A percentile compares a stretch with the other conserved stretches of the same genome.
Evolutionary conservation across 1,140 invertebrate genomes (phyloP).

Genomic region (Cryptotermes secundus): DNA sequence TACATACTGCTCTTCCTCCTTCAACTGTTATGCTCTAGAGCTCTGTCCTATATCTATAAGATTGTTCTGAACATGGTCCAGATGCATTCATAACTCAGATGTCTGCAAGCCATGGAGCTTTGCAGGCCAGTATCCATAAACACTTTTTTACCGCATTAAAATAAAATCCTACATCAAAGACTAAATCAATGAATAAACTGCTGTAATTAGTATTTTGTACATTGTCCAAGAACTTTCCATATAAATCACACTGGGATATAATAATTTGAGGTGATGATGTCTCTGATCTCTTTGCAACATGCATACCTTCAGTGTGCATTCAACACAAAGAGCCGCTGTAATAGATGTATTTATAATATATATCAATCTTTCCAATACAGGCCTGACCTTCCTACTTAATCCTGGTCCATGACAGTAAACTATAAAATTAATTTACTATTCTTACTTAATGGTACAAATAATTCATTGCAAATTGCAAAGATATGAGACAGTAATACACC

Average conservation of each 20-base stretch:
- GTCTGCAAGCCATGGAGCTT: neutral
- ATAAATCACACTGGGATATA: neutral
- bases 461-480: neutral
- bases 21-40: neutral
- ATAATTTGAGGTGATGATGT: neutral
- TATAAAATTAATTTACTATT: neutral
- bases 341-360: too few relatives aligned
- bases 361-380: neutral
- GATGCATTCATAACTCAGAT: neutral
- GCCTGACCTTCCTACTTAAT: neutral
- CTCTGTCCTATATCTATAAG: neutral
- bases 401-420: neutral
- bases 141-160: neutral
- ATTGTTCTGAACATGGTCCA: neutral
- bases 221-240: neutral
- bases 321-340: too few relatives aligned
- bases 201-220: neutral
- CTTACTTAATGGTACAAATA: neutral
- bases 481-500: neutral
- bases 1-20: neutral
- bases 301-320: too few relatives aligned
- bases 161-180: neutral
- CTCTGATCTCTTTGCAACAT: conserved; percentile 4
- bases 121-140: neutral
- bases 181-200: conserved; percentile 12